phyloP scores from a whole-genome alignment of 2,797 vertebrate species.

The Mus minutoides region DNA sequence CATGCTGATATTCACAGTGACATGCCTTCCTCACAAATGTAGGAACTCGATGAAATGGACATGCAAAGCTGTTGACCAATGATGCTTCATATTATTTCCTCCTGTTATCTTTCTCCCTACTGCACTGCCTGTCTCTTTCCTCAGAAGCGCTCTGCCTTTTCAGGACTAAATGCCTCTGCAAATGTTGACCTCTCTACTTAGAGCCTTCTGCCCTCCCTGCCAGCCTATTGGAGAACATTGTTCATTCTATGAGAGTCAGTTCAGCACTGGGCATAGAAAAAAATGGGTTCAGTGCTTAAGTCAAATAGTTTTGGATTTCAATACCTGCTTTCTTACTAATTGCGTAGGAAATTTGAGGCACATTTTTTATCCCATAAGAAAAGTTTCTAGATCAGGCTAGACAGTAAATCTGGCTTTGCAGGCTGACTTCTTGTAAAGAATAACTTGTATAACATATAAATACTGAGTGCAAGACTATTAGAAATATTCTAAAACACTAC shows the following conservation, averaged over 20 bases:
- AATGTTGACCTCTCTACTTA: neutral
- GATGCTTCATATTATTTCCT: neutral
- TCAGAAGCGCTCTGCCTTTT: constrained; percentile 19
- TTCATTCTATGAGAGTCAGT: neutral
- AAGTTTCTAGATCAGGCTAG: constrained; percentile 6
- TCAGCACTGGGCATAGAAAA: neutral
- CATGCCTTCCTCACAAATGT: neutral
- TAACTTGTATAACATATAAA: neutral
- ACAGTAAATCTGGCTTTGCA: neutral
- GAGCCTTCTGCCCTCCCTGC: neutral
- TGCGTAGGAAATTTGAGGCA: constrained; percentile 3
- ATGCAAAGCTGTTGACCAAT: neutral
- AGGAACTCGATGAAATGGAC: constrained; percentile 14
- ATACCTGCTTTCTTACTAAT: neutral
- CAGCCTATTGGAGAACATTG: neutral
- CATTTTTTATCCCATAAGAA: constrained; percentile 13
- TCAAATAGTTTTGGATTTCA: neutral
- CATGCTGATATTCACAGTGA: neutral
- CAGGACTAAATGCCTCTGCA: neutral
- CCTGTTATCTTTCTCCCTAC: neutral
- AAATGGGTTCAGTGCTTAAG: neutral
- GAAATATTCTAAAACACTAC: neutral
- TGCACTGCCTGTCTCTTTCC: neutral
- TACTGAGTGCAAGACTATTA: neutral
- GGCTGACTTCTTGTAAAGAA: neutral